Evolutionary conservation across 2,888 invertebrate species (phyloP), one percentile per base, ranked within the genome.

Genomic region (Spisula solida): DNA sequence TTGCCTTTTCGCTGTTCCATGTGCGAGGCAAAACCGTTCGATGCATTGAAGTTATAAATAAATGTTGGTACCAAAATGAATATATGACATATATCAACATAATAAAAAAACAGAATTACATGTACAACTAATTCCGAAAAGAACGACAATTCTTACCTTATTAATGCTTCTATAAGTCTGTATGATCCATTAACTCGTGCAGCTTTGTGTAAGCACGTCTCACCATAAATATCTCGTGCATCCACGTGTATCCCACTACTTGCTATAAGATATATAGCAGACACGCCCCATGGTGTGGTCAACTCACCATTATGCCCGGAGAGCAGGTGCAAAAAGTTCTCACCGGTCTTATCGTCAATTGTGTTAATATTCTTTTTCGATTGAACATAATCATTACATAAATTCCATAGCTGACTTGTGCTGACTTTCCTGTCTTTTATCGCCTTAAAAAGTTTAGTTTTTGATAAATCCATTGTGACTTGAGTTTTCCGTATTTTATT

Each of bases 401-500:
- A 86, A 4, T 85, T 80, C 83, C 90, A 91, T 6, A 94, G 60
- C 12, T 89, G 88, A 14, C 47, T 78, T 0, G 90, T 56, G 16
- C 83, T 82, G 12, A 89, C 86, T 1, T 86, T 84, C 5, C 91
- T 87, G 81, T 88, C 89, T 41, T 82, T 87, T 25, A 95, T 92
- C 25, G 91, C 87, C 95, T 98, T 98, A 81, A 94, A 95, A 20
- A 95, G 88, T 55, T 91, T 91, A 0, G 93, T 92, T n/a, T 93
- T 91, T 83, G 91, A 66, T 85, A 93, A 60, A 83, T 91, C 91
- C 93, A 93, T 93, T n/a, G 48, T 75, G 31, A 66, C 25, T n/a
- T 10, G 25, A 66, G 1, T 41, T 66, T 10, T n/a, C 25, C n/a
- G 60, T 25, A 66, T 25, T 8, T 6, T 25, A 66, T 10, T 20